Evolutionary conservation across 2,888 invertebrate species (phyloP), one percentile per base, ranked within the genome.

Genomic region (Mycalesis mineus): DNA sequence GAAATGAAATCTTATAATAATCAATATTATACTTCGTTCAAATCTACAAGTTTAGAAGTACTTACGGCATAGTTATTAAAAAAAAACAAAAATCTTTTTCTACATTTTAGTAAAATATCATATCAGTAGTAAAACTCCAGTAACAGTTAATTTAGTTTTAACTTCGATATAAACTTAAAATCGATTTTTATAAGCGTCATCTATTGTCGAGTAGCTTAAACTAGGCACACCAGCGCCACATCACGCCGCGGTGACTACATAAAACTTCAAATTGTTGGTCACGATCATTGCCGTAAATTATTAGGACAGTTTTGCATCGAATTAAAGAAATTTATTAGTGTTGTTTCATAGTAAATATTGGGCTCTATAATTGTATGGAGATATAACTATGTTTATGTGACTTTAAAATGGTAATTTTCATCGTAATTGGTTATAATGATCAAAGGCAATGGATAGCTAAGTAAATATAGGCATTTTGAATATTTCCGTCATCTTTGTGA

Each of bases 261-360:
- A 6, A 37, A 45, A 14, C 14, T 22, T 40, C 28, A 50, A 50
- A 50, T 14, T 50, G 50, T 13, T 29, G 14, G 50, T 36, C 49
- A 49, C 29, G 50, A 50, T 40, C 50, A 40, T 40, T 29, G 39
- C 14, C 28, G 13, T 50, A 50, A 50, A 37, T 39, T 29, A 28
- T 22, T 14, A 40, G 31, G 14, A 45, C 44, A 44, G 29, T 28
- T 49, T 50, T 28, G 37, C 40, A 39, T 80, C 72, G 73, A 77
- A 80, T 85, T 82, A 83, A 81, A 77, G 73, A 80, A 81, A 85
- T 86, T 85, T 86, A 85, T 84, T 78, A 65, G 61, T 55, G 63
- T 40, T 50, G 29, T 39, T 17, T 28, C 7, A 2, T 40, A 50
- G 37, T 49, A 49, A 49, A 37, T 49, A 22, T 37, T 13, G 37